Evolutionary conservation across 2,888 invertebrate species (phyloP), one percentile per base, ranked within the genome.

Genomic region (Carterocephalus palaemon): DNA sequence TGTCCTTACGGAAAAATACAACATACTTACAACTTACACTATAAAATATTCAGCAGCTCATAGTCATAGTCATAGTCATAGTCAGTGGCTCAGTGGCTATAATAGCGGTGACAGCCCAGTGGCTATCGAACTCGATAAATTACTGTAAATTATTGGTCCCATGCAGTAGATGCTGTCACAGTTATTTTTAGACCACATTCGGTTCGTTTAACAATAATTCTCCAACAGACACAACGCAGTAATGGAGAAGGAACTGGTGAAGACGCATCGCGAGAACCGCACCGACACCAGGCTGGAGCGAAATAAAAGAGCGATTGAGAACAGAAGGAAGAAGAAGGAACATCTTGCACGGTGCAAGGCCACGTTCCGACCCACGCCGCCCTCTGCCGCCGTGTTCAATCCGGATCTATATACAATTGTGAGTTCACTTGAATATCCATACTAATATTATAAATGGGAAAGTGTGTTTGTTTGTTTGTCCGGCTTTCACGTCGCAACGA

Each of bases 171-270:
- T n/a, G n/a, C n/a, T n/a, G n/a, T n/a, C n/a, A n/a, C n/a, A n/a
- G n/a, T n/a, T n/a, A n/a, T 19, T 19, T 19, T 19, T 19, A 19
- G 5, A 19, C 6, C 4, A 19, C 19, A 26, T 10, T 13, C 5
- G 31, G 12, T 2, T 22, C 26, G 20, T 43, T 23, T 5, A n/a
- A 8, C 3, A 10, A 29, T 43, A 12, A n/a, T 28, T 41, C 29
- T 13, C 13, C 10, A 39, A 48, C 58, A 93, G 93, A 61, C 95
- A 95, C 69, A 95, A 95, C 58, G 88, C 90, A 51, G 91, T 93
- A 47, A 95, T 95, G 95, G 94, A 95, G 66, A 93, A 92, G 59
- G 88, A 90, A 34, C 89, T 95, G 87, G 79, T 92, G 1, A 92
- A 93, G 62, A 89, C 88, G 47, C 92, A 94, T 56, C 88, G 91